These are phyloP conservation scores for Etheostoma spectabile DNA, from an alignment of 2,113 vertebrate genomes.

Conservation along the genomic window DNA sequence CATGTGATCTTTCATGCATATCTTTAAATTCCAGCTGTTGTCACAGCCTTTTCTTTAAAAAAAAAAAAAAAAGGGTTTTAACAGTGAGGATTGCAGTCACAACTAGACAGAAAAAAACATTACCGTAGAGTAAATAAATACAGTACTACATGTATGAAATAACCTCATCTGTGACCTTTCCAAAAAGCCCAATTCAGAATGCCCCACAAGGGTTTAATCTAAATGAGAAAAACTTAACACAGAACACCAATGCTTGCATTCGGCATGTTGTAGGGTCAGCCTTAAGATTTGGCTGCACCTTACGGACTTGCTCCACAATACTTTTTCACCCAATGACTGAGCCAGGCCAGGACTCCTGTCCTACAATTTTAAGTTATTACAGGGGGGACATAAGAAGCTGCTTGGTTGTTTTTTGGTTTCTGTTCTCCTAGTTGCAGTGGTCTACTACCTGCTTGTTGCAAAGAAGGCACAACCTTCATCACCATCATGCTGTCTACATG, in stretches of 20 bases:
- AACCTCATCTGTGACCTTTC: not conserved
- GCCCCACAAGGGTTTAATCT: not conserved
- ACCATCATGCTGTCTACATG: no score
- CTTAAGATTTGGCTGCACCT: not conserved
- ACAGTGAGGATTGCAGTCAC: not conserved
- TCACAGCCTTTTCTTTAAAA: not conserved
- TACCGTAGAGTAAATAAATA: not conserved
- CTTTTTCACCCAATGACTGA: not conserved
- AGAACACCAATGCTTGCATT: not conserved
- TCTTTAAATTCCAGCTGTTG: not conserved
- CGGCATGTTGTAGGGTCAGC: not conserved
- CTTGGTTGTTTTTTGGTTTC: conserved; percentile 3
- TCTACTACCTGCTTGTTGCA: not conserved
- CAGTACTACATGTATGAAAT: not conserved
- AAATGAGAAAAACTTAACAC: not conserved
- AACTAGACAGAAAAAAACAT: not conserved
- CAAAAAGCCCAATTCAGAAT: not conserved
- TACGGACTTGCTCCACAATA: not conserved
- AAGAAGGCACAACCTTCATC: not conserved
- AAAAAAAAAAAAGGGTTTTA: no score
- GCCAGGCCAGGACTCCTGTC: not conserved
- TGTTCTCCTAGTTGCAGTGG: not conserved
- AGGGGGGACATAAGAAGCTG: not conserved
- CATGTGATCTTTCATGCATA: not conserved
- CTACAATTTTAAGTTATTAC: not conserved